phyloP scores from a whole-genome alignment of 2,888 invertebrate species.

The Falcaria lacertinaria region DNA sequence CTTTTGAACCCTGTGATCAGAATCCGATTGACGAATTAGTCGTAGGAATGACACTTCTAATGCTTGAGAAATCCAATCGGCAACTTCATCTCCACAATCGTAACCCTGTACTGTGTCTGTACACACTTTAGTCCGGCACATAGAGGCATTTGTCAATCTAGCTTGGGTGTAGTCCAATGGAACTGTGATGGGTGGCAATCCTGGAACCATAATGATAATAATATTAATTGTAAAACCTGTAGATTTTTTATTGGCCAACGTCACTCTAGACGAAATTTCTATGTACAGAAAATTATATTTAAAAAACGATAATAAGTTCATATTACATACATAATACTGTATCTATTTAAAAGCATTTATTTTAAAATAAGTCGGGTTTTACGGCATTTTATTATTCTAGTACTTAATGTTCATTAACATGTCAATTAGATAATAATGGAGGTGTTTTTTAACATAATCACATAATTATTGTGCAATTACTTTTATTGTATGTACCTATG shows the following conservation, averaged over 20 bases:
- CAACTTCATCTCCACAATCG: conserved; percentile 91
- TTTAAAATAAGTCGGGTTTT: too few relatives aligned
- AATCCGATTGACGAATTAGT: conserved; percentile 81
- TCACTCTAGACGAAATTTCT: too few relatives aligned
- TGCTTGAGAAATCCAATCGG: conserved; percentile 89
- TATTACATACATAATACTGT: too few relatives aligned
- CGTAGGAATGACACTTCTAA: conserved; percentile 84
- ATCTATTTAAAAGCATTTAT: too few relatives aligned
- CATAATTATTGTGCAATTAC: not conserved
- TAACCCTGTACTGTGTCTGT: conserved; percentile 87
- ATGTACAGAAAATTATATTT: too few relatives aligned
- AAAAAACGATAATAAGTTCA: too few relatives aligned
- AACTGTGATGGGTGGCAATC: conserved; percentile 71
- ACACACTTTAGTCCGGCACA: conserved; percentile 92
- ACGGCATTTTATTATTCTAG: too few relatives aligned
- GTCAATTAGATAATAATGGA: too few relatives aligned
- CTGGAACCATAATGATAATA: conserved; percentile 44
- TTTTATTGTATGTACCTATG: conserved; percentile 1
- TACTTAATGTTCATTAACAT: too few relatives aligned
- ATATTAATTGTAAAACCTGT: too few relatives aligned
- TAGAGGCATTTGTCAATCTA: conserved; percentile 41
- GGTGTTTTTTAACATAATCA: not conserved
- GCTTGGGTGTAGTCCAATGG: conserved; percentile 59
- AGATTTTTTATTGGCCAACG: too few relatives aligned
- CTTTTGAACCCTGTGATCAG: conserved; percentile 50